Evolutionary conservation across 2,888 invertebrate genomes (phyloP).

Genomic region (Macrophya annulata): DNA sequence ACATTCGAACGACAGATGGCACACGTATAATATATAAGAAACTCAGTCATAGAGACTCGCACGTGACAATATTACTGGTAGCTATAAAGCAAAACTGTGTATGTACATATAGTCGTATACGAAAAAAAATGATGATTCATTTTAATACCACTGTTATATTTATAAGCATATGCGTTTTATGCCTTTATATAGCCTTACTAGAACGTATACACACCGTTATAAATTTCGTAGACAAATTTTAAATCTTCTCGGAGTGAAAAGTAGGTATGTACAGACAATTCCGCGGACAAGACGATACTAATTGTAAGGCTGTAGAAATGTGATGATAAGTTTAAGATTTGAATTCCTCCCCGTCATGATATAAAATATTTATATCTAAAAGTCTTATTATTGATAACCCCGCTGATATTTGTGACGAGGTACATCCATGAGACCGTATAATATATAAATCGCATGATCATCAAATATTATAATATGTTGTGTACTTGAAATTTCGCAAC

Average conservation of each 20-base stretch:
- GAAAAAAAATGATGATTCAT: conserved; percentile 5
- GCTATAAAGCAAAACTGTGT: background rate
- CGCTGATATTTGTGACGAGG: background rate
- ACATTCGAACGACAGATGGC: conserved; percentile 27
- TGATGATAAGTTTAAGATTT: background rate
- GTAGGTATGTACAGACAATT: background rate
- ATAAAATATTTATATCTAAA: background rate
- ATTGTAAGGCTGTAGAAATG: background rate
- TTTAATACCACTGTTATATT: background rate
- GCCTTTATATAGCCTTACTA: background rate
- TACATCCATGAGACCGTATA: background rate
- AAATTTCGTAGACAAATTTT: background rate
- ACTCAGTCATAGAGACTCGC: background rate
- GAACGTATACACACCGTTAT: background rate
- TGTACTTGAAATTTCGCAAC: background rate
- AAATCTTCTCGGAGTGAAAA: background rate
- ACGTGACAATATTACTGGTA: background rate
- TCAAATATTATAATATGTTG: background rate
- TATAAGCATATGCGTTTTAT: background rate
- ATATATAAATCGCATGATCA: background rate
- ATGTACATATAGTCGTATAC: background rate
- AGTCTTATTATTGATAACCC: background rate
- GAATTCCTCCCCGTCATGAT: background rate
- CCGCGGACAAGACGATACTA: background rate
- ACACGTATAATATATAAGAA: background rate